phyloP scores from a whole-genome alignment of 2,888 invertebrate genomes.

The Morinoia aosen region DNA sequence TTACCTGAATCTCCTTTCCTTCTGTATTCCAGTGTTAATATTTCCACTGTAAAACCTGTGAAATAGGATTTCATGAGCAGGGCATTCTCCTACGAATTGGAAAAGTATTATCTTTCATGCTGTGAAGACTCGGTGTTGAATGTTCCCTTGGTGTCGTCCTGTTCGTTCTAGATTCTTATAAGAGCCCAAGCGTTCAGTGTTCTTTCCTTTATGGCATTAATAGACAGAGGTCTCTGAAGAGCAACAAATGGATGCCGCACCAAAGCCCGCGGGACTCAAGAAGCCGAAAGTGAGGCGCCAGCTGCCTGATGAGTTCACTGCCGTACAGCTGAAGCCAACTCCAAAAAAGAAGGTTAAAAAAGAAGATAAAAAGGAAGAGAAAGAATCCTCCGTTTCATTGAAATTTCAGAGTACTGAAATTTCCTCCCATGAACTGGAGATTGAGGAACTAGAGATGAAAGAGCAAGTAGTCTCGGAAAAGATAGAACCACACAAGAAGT shows the following conservation, averaged over 20 bases:
- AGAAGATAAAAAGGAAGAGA: not conserved
- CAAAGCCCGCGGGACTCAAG: not conserved
- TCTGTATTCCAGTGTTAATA: not conserved
- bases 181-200: conserved; percentile 6
- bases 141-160: not conserved
- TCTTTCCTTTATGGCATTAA: conserved; percentile 13
- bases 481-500: not conserved
- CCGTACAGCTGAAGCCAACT: conserved; percentile 34
- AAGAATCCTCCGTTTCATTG: not conserved
- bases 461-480: not conserved
- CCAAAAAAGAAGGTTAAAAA: not conserved
- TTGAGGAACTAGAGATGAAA: not conserved
- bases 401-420: not conserved
- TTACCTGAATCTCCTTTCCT: not conserved
- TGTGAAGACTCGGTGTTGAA: not conserved
- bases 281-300: conserved; percentile 43
- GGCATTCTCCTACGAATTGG: not conserved
- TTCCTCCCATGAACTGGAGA: not conserved
- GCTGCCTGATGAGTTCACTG: conserved; percentile 5
- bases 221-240: conserved; percentile 33
- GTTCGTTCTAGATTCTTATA: not conserved
- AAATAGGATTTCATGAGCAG: not conserved
- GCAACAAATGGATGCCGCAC: conserved; percentile 19
- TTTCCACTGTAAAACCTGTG: not conserved
- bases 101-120: not conserved